Conservation (phyloP, 2,888 invertebrate species). For the Asteroscopus sphinx region DNA sequence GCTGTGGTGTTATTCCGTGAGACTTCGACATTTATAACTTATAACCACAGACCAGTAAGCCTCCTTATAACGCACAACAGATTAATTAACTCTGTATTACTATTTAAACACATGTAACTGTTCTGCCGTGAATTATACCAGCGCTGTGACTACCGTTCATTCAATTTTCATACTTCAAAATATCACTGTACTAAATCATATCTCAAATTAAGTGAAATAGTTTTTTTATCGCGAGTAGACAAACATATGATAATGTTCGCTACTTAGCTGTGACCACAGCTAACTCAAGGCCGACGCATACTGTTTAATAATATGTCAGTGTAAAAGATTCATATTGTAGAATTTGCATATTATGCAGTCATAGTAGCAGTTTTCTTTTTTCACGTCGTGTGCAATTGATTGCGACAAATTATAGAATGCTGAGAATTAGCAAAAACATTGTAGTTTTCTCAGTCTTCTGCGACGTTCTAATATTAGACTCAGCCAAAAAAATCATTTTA, state of each 20-base stretch:
- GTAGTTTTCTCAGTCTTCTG: constrained; percentile 4
- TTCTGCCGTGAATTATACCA: constrained; percentile 20
- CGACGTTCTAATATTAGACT: constrained; percentile 4
- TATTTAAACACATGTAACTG: constrained; percentile 29
- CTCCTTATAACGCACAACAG: constrained; percentile 31
- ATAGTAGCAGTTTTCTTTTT: neutral
- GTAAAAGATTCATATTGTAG: constrained; percentile 21
- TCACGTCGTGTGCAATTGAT: neutral
- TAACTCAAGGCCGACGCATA: constrained; percentile 45
- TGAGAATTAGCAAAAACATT: constrained; percentile 4
- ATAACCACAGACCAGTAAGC: too few species aligned
- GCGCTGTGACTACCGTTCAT: constrained; percentile 6
- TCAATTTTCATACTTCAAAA: constrained; percentile 17
- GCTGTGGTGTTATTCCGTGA: constrained; percentile 49
- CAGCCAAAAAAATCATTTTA: neutral
- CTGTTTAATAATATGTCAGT: constrained; percentile 33
- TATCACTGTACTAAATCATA: constrained; percentile 22
- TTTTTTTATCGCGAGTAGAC: constrained; percentile 35
- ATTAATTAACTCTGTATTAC: constrained; percentile 28
- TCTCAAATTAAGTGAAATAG: constrained; percentile 28
- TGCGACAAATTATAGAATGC: constrained; percentile 13
- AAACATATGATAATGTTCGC: constrained; percentile 46
- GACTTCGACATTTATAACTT: constrained; percentile 48
- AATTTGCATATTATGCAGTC: constrained; percentile 15
- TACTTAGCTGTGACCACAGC: constrained; percentile 31